Percentiles rank a stretch among this genome's conserved stretches.
These are phyloP conservation scores for Limnephilus rhombicus DNA, from an alignment of 2,888 invertebrate species.

Conservation along the genomic window DNA sequence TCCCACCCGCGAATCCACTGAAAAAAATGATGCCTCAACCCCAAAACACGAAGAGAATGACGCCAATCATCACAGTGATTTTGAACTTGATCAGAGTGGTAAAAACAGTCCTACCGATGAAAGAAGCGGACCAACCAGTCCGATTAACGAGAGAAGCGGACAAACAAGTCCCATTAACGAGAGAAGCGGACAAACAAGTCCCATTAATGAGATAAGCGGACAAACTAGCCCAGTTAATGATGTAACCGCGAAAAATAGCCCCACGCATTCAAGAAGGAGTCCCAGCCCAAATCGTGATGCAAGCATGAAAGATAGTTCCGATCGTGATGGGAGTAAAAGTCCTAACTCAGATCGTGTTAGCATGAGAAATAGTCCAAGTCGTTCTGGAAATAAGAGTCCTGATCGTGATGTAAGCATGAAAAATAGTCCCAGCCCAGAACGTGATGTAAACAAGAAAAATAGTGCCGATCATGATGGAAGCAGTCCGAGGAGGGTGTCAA, in stretches of 20 bases:
- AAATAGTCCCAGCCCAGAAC: too few relatives aligned
- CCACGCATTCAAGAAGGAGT: not conserved
- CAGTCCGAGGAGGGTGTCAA: not conserved
- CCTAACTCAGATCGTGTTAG: not conserved
- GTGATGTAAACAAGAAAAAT: too few relatives aligned
- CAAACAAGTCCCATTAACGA: not conserved
- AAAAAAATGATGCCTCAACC: not conserved
- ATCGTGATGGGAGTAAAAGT: not conserved
- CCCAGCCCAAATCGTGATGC: not conserved
- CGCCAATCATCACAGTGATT: not conserved
- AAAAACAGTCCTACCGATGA: constrained; percentile 3
- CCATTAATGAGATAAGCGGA: too few relatives aligned
- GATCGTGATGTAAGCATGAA: not conserved
- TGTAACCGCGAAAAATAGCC: not conserved
- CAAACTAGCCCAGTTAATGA: not conserved
- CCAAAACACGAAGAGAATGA: not conserved
- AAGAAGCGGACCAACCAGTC: constrained; percentile 9
- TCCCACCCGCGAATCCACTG: not conserved
- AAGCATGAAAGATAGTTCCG: not conserved
- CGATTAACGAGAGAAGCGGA: not conserved
- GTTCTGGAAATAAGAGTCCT: not conserved
- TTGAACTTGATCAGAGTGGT: not conserved
- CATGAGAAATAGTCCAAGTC: not conserved
- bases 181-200: too few relatives aligned
- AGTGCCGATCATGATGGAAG: too few relatives aligned